Conservation (phyloP, 2,888 invertebrate genomes). For the Koerneria pararmatus region DNA sequence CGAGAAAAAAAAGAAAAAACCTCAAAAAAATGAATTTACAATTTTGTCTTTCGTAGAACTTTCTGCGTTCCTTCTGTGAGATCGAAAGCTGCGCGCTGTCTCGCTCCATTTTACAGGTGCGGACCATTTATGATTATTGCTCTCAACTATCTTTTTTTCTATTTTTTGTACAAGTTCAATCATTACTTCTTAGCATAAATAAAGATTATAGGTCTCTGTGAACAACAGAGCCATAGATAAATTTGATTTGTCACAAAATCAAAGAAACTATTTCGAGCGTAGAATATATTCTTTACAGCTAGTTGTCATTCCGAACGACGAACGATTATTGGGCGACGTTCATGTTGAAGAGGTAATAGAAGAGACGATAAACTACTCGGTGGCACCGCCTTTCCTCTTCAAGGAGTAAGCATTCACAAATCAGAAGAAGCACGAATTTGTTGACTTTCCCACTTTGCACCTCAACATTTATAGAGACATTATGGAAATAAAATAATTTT, state of each 20-base stretch:
- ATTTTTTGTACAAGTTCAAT: no score
- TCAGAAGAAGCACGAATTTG: neutral
- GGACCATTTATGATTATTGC: constrained; percentile 3
- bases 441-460: no score
- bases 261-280: no score
- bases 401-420: constrained; percentile 19
- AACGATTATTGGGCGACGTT: constrained; percentile 28
- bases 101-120: constrained; percentile 75
- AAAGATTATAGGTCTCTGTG: no score
- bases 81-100: constrained; percentile 74
- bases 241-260: constrained; percentile 14
- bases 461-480: no score
- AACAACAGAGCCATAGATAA: neutral
- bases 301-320: constrained; percentile 33
- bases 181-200: neutral
- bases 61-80: constrained; percentile 20
- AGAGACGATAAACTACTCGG: constrained; percentile 20
- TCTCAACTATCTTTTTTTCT: neutral
- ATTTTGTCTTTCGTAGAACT: constrained; percentile 29
- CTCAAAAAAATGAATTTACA: constrained; percentile 12
- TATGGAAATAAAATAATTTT: no score
- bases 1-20: neutral
- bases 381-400: constrained; percentile 24
- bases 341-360: constrained; percentile 21
- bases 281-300: constrained; percentile 27